Evolutionary conservation across 2,888 invertebrate species (phyloP).

Genomic region (Eumacrocentrus americanus): DNA sequence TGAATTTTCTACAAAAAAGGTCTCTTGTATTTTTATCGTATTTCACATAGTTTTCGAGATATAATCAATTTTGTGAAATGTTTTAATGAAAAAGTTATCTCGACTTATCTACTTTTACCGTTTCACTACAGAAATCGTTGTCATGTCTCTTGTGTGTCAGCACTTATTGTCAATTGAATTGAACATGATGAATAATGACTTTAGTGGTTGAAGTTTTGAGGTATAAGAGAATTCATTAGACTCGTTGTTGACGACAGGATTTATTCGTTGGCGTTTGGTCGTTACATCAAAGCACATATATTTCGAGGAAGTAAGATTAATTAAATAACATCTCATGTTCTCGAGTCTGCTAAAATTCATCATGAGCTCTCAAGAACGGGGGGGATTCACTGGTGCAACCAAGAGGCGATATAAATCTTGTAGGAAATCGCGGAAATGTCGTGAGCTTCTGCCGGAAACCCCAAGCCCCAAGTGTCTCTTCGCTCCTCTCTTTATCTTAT

Average conservation of each 20-base stretch:
- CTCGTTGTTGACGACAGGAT: background rate
- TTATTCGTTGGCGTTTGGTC: slow-evolving; percentile 10
- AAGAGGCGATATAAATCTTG: slow-evolving; percentile 21
- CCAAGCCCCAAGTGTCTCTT: slow-evolving; percentile 27
- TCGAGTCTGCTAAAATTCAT: slow-evolving; percentile 21
- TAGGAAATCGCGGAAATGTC: slow-evolving; percentile 36
- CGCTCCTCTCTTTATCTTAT: slow-evolving; percentile 6
- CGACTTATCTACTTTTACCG: too few species aligned
- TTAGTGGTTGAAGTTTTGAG: too few species aligned
- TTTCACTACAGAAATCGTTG: too few species aligned
- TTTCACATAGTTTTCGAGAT: too few species aligned
- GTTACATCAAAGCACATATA: slow-evolving; percentile 8
- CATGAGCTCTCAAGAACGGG: slow-evolving; percentile 2
- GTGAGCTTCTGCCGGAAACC: slow-evolving; percentile 34
- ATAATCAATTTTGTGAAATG: too few species aligned
- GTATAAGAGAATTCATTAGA: background rate
- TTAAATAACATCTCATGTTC: slow-evolving; percentile 20
- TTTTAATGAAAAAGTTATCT: too few species aligned
- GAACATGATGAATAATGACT: too few species aligned
- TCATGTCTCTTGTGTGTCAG: too few species aligned
- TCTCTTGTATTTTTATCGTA: too few species aligned
- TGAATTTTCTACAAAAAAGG: too few species aligned
- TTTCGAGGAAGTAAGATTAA: slow-evolving; percentile 8
- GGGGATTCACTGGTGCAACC: background rate
- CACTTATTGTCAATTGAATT: too few species aligned